phyloP scores from a whole-genome alignment of 1,140 invertebrate species.

The Drepana arcuata region DNA sequence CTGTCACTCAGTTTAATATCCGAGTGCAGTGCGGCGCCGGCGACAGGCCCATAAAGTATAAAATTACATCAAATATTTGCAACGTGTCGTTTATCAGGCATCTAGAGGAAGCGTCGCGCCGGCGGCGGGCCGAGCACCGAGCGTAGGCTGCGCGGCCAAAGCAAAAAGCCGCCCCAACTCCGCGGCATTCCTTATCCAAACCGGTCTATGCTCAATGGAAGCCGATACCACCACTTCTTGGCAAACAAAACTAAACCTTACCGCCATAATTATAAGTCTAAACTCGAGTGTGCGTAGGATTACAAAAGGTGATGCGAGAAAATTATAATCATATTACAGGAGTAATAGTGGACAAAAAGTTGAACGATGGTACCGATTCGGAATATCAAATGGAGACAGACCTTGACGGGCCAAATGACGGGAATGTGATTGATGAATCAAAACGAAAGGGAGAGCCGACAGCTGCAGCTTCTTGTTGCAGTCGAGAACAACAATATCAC shows the following conservation, averaged over 20 bases:
- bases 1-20: too few relatives aligned
- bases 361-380: slow-evolving; percentile 37
- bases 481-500: too few relatives aligned
- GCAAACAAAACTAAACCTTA: slow-evolving; percentile 19
- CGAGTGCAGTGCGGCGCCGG: too few relatives aligned
- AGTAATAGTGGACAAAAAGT: slow-evolving; percentile 47
- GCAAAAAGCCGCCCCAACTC: slow-evolving; percentile 38
- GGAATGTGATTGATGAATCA: slow-evolving; percentile 26
- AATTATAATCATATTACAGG: slow-evolving; percentile 54
- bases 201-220: slow-evolving; percentile 54
- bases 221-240: slow-evolving; percentile 28
- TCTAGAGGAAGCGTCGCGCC: slow-evolving; percentile 37
- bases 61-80: slow-evolving; percentile 47
- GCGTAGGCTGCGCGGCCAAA: slow-evolving; percentile 52
- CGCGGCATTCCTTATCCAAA: slow-evolving; percentile 52
- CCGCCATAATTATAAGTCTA: background rate
- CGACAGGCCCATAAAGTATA: slow-evolving; percentile 23
- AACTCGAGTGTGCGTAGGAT: background rate
- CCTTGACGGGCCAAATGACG: slow-evolving; percentile 22
- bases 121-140: slow-evolving; percentile 36
- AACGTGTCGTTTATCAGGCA: slow-evolving; percentile 43
- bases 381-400: slow-evolving; percentile 38
- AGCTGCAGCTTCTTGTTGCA: too few relatives aligned
- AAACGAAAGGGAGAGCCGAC: slow-evolving; percentile 30
- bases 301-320: slow-evolving; percentile 31